Base-by-base conservation (phyloP, 2,113 vertebrate genomes). In the Nansenia antarctica region DNA sequence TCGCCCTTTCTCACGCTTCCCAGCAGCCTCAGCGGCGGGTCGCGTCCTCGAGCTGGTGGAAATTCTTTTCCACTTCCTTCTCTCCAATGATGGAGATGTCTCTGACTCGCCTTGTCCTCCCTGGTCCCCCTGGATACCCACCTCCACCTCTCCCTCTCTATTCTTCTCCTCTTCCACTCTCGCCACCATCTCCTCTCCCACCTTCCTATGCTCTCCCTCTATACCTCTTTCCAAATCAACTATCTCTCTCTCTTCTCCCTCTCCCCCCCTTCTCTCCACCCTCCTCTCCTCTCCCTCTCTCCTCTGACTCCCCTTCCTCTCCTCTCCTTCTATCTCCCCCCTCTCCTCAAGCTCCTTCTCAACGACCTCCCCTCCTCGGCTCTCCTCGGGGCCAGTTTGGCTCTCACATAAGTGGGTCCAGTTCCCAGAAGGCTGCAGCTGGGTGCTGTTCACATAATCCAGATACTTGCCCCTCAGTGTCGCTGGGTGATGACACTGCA, bases 391-490 rank as follows among this genome's bases (percentile, higher is more conserved):
- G 61, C 73, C 61, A 30, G 34, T 26, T 72, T 62, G 73, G 62
- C 60, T 80, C 45, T 34, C 49, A 18, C 91, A 92, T 52, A 80
- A 67, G 5, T 80, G 69, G 54, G 85, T 84, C 80, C 69, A 77
- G 70, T 85, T 90, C 53, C 83, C 81, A 0, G 79, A 77, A 2
- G 87, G 90, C 39, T 81, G 82, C 70, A 97, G 87, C 84, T 95
- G 93, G 1, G 89, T 88, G 37, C 92, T 93, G 65, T 95, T 95
- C 70, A 98, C 87, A 83, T 94, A 94, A 85, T 96, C 96, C 65
- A 98, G 86, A 85, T 97, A 96, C 72, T 94, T 95, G 63, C 96
- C 97, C 31, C 91, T 86, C 71, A 98, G 87, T 27, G 86, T 42
- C 1, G 80, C 87, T 0, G 97, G 97, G 78, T 92, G 84, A 71